These are phyloP conservation scores for Rhagologus leucostigma DNA, from an alignment of 2,113 vertebrate genomes.

Conservation along the genomic window DNA sequence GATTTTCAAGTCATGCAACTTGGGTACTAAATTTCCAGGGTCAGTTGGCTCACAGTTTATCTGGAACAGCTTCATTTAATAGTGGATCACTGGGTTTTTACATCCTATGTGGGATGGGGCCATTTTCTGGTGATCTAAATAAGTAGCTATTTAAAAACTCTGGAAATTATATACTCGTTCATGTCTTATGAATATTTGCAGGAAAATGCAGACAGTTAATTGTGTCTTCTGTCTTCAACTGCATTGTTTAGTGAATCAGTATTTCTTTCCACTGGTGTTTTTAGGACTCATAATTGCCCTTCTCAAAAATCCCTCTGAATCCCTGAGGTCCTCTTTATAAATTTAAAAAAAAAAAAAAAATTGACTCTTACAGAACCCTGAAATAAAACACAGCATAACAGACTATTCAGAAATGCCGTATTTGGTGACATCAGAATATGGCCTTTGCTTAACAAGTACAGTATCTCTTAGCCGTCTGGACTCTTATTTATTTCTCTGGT, in stretches of 20 bases:
- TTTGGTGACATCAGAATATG: constrained; percentile 31
- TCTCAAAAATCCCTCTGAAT: constrained; percentile 6
- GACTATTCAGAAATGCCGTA: constrained; percentile 22
- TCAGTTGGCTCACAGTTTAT: constrained; percentile 75
- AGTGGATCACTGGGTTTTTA: constrained; percentile 30
- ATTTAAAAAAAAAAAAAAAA: not conserved
- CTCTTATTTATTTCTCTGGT: not conserved
- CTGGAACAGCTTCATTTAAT: constrained; percentile 65
- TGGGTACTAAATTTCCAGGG: constrained; percentile 74
- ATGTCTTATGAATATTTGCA: constrained; percentile 18
- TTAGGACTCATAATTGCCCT: not conserved
- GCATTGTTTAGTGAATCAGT: constrained; percentile 22
- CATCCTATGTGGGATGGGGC: constrained; percentile 12
- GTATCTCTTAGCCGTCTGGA: not conserved
- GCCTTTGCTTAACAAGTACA: not conserved
- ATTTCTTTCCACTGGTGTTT: constrained; percentile 30
- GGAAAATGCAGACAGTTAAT: not conserved
- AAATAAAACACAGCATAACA: constrained; percentile 8
- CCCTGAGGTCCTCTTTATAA: not conserved
- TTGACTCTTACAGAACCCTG: not conserved
- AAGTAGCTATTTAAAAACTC: constrained; percentile 63
- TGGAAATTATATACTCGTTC: constrained; percentile 32
- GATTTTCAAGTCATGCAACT: constrained; percentile 84
- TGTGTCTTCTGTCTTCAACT: constrained; percentile 11
- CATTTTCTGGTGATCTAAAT: constrained; percentile 41